Evolutionary conservation across 2,113 vertebrate species (phyloP).

Genomic region (Poecile atricapillus): DNA sequence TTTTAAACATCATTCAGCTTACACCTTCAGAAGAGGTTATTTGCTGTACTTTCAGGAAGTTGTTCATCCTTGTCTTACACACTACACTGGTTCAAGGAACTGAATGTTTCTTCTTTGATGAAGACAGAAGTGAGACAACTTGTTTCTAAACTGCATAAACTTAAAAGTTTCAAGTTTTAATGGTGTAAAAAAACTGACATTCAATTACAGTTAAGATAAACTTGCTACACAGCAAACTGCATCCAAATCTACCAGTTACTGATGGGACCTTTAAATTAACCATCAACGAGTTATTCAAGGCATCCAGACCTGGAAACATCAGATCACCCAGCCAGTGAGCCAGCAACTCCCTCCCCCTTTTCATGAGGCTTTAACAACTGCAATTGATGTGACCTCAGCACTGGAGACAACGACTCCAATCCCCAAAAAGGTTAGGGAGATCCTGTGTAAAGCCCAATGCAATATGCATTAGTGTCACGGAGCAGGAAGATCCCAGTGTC

Average conservation of each 20-base stretch:
- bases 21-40: constrained; percentile 29
- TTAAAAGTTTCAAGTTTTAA: constrained; percentile 66
- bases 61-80: not conserved
- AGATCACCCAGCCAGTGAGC: constrained; percentile 17
- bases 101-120: constrained; percentile 32
- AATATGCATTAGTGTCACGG: constrained; percentile 60
- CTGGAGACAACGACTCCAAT: constrained; percentile 47
- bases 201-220: constrained; percentile 62
- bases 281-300: not conserved
- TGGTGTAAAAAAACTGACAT: constrained; percentile 69
- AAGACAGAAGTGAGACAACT: constrained; percentile 59
- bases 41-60: not conserved
- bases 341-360: constrained; percentile 26
- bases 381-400: constrained; percentile 31
- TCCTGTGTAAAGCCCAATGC: constrained; percentile 60
- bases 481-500: constrained; percentile 67
- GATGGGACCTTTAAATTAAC: constrained; percentile 45
- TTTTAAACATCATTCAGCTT: not conserved
- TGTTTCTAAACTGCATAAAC: constrained; percentile 65
- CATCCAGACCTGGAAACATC: constrained; percentile 49
- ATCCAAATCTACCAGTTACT: constrained; percentile 45
- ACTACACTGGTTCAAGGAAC: constrained; percentile 19
- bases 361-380: constrained; percentile 48
- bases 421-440: constrained; percentile 26
- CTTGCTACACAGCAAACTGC: constrained; percentile 64